These are phyloP conservation scores for Epizoanthus illoricatus DNA, from an alignment of 92 coral and sea anemone genomes.

Conservation along the genomic window DNA sequence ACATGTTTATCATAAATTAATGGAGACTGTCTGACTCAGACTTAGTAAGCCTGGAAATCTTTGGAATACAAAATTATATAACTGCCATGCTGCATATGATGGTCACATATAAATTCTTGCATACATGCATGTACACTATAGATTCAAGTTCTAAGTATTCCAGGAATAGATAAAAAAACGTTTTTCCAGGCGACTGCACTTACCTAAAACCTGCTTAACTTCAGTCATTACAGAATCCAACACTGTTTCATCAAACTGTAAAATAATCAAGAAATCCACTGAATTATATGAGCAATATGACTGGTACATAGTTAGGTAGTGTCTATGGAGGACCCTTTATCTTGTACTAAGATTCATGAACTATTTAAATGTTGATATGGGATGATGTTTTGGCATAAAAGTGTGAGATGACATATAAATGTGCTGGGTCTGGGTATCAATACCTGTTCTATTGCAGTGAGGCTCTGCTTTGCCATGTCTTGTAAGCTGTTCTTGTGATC, in stretches of 20 bases:
- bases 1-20: too few relatives aligned
- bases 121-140: too few relatives aligned
- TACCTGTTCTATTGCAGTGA: slow-evolving; percentile 83
- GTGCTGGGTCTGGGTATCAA: neutral
- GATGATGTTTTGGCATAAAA: neutral
- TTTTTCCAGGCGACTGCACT: neutral
- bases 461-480: slow-evolving; percentile 91
- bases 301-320: neutral
- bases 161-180: neutral
- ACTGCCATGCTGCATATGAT: too few relatives aligned
- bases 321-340: too few relatives aligned
- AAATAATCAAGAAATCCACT: slow-evolving; percentile 11
- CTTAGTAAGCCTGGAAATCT: too few relatives aligned
- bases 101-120: too few relatives aligned
- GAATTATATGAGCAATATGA: neutral
- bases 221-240: slow-evolving; percentile 58
- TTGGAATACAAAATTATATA: too few relatives aligned
- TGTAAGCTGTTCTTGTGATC: slow-evolving; percentile 90
- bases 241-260: slow-evolving; percentile 70
- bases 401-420: neutral
- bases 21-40: too few relatives aligned
- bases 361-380: too few relatives aligned
- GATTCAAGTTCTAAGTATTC: too few relatives aligned
- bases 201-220: slow-evolving; percentile 66
- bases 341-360: too few relatives aligned